Base-by-base conservation (phyloP, 2,888 invertebrate genomes). In the Zhengitettix transpicula region DNA sequence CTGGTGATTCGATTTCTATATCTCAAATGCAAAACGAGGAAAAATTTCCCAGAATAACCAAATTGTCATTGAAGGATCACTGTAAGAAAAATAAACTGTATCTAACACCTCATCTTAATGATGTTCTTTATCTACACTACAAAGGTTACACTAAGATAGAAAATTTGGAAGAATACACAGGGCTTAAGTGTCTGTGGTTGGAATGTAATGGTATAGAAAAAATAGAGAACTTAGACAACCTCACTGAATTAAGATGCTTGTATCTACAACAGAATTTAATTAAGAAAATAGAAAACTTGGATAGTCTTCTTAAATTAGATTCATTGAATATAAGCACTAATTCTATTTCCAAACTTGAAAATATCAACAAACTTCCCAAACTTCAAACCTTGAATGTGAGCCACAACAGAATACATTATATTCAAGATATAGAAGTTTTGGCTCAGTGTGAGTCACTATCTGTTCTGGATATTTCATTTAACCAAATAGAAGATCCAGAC, bases 111-210 rank as follows among this genome's bases (percentile, higher is more conserved):
- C 75, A 84, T 66, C 75, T 97, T 11, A 97, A 97, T 72, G 94
- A 96, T 72, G 91, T 94, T 12, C 77, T 97, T 0, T 97, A 97
- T 73, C 78, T 97, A 51, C 96, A 97, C 76, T 96, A 81, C 77
- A 85, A 95, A 85, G 92, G 83, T 59, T 89, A 85, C 73, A 77
- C 84, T 12, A 83, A 82, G 70, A 95, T 96, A 63, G 96, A 97
- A 75, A 90, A 90, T 71, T 74, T 97, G 42, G 92, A 94, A 63
- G 92, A 92, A 67, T 97, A 96, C 70, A 91, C 89, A 0, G 91
- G 89, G 0, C 76, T 97, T 1, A 91, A 87, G 73, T 92, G 92
- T 67, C 77, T 97, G 3, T 97, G 95, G 85, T 75, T 97, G 56
- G 93, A 96, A 72, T 88, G 87, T 69, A 97, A 97, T 73, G 94